Conservation (phyloP, 30 jellyfish, hydroid and myxozoan genomes). For the Euphysa ruthae region DNA sequence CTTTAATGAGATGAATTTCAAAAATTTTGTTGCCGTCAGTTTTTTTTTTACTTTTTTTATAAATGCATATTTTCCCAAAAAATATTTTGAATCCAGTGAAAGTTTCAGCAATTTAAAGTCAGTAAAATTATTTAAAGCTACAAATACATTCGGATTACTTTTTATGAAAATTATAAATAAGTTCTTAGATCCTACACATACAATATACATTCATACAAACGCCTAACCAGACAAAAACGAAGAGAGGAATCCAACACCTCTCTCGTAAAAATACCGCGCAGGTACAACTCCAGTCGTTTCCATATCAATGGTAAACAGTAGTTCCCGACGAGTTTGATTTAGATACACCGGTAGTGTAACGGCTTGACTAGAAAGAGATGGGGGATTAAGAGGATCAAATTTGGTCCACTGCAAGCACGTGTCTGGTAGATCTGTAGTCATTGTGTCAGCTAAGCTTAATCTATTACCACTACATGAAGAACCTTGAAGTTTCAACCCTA, state of each 20-base stretch:
- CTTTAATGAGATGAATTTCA: no score
- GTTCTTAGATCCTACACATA: no score
- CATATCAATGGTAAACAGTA: slow-evolving; percentile 91
- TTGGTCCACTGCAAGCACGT: slow-evolving; percentile 76
- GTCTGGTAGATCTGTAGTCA: slow-evolving; percentile 86
- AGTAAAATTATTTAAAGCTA: no score
- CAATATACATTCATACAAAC: no score
- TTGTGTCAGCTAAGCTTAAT: slow-evolving; percentile 63
- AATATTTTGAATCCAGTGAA: no score
- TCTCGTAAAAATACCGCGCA: slow-evolving; percentile 72
- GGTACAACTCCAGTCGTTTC: slow-evolving; percentile 74
- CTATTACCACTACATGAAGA: slow-evolving; percentile 51
- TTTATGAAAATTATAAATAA: no score
- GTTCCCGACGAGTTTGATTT: slow-evolving; percentile 93
- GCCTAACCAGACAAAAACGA: slow-evolving; percentile 83
- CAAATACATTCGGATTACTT: no score
- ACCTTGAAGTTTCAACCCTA: slow-evolving; percentile 96
- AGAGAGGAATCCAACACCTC: slow-evolving; percentile 91
- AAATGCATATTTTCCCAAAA: no score
- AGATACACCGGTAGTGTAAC: slow-evolving; percentile 91
- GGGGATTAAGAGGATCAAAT: slow-evolving; percentile 24
- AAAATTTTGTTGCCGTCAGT: no score
- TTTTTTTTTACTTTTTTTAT: no score
- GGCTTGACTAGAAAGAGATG: slow-evolving; percentile 19
- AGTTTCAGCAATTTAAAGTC: no score